Conservation (phyloP, 2,113 vertebrate species). For the Esox niger region DNA sequence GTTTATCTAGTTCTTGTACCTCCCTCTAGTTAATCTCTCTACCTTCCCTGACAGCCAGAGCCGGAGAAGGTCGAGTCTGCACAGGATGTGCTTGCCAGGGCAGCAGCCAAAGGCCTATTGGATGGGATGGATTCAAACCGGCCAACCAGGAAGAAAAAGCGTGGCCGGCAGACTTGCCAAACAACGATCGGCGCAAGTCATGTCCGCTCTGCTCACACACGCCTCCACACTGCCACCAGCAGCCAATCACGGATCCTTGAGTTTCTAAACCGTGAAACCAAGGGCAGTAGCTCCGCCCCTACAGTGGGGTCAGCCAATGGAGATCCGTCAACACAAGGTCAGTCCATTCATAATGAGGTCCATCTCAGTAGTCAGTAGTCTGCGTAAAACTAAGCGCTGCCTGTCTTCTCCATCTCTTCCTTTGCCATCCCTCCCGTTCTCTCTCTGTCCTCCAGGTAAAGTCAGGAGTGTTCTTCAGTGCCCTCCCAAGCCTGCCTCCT, state of each 20-base stretch:
- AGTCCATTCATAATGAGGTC: background rate
- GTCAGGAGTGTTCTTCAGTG: constrained; percentile 19
- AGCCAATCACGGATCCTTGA: constrained; percentile 44
- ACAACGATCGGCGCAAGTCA: constrained; percentile 10
- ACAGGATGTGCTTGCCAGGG: constrained; percentile 73
- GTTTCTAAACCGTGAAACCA: constrained; percentile 52
- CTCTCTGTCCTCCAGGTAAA: constrained; percentile 30
- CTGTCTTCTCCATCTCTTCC: background rate
- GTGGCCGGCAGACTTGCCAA: constrained; percentile 20
- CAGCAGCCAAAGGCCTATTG: constrained; percentile 74
- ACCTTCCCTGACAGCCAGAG: constrained; percentile 65
- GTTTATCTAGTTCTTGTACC: no score
- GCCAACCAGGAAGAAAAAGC: constrained; percentile 58
- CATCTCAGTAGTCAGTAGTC: no score
- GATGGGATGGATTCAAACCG: constrained; percentile 58
- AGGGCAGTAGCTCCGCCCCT: constrained; percentile 11
- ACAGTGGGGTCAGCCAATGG: constrained; percentile 2
- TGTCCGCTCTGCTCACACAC: background rate
- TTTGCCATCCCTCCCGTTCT: background rate
- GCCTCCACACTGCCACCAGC: background rate
- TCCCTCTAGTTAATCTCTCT: background rate
- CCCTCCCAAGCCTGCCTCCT: background rate
- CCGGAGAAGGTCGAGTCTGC: constrained; percentile 58
- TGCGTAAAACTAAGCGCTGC: background rate
- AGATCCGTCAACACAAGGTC: constrained; percentile 34